Evolutionary conservation across 2,797 vertebrate genomes (phyloP), one percentile per base, ranked within the genome.

Genomic region (Parotocinclus haroldoi): DNA sequence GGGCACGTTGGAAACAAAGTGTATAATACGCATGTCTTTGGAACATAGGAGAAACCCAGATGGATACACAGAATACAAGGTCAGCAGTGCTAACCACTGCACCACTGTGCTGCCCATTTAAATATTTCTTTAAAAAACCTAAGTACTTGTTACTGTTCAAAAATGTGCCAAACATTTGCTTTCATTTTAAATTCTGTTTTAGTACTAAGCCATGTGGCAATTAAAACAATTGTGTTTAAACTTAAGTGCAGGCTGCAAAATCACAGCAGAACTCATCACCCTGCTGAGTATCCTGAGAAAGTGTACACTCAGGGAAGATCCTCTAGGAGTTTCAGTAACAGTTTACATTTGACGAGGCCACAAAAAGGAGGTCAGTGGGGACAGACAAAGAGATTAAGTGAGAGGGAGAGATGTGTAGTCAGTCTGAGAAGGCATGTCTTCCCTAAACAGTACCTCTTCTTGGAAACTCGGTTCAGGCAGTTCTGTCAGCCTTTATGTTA

Each of bases 151-250:
- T n/a, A n/a, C n/a, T n/a, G n/a, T n/a, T n/a, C n/a, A 60, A 45
- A 58, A n/a, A 13, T 59, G 68, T 8, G 75, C 81, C 81, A 80
- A 78, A 82, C 80, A 80, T 79, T 83, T 83, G 83, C 72, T 83
- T 86, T 85, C 60, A 60, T 79, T 87, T 86, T 81, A 71, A 75
- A 40, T 59, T 66, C 74, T 79, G 76, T 66, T 79, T 83, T 61
- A 72, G 27, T 27, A 27, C 5, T 27, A 27, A 27, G 5, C 27
- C 27, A 27, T 27, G 27, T 27, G 27, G 27, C 2, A 27, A 5
- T 27, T 27, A 27, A 82, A 84, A 83, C 72, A 84, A 81, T 84
- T 37, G 64, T 42, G 83, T 83, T 83, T 80, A 84, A 76, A 71
- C 80, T 48, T 17, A 44, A 55, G 66, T 78, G 69, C 70, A 74